Base-by-base conservation (phyloP, 1,140 invertebrate species). In the Drosophila yakuba region DNA sequence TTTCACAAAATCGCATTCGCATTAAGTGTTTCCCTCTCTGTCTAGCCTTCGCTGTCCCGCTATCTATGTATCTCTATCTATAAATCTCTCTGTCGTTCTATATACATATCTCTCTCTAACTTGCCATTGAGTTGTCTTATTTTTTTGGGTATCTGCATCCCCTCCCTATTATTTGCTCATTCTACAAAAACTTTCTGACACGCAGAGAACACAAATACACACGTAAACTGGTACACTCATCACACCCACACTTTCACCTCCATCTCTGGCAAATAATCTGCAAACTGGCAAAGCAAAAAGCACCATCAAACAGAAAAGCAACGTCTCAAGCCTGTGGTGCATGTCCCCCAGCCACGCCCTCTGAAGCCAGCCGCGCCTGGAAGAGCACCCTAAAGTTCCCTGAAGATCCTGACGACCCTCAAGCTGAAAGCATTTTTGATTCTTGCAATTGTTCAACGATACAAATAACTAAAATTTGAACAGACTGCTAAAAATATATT, bases 131-230 rank as follows among this genome's bases (percentile, higher is more conserved):
- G 63, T 78, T 82, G 32, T 59, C 44, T 71, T 83, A 68, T 85
- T 79, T 60, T 83, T 89, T 79, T 72, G 55, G 75, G 83, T 88
- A 82, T 60, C 35, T 88, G 83, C 82, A 86, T 88, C 74, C 69
- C 66, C 50, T 23, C 57, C 52, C 43, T 58, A 39, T 68, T 38
- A 62, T 71, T 52, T 80, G 51, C 58, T 66, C 59, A 81, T 56
- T 76, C 58, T 56, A 36, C 45, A 44, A 17, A 62, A 51, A 51
- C 20, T 39, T 51, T 48, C 17, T 50, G 44, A 71, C 67, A 71
- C 67, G 67, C 67, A 38, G 51, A 71, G 43, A 67, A 50, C 20
- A 66, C 47, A 81, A 47, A 69, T 43, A 69, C 44, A 69, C 74
- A 74, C 60, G 47, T 73, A 73, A 52, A 73, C 69, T 32, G 47